Evolutionary conservation across 2,797 vertebrate species (phyloP).

Genomic region (Acropternis orthonyx): DNA sequence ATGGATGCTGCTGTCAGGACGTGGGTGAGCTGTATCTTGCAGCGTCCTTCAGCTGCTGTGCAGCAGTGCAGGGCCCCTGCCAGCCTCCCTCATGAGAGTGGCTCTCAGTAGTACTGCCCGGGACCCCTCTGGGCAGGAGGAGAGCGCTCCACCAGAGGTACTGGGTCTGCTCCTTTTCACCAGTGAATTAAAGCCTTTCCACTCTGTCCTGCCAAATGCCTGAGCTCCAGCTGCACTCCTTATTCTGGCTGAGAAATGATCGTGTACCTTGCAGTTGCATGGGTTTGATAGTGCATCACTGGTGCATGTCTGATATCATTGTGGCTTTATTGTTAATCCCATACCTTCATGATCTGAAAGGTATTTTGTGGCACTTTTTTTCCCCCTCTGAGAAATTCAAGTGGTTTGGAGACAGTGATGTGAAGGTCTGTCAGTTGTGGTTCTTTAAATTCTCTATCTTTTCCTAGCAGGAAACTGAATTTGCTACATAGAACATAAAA

Average conservation of each 20-base stretch:
- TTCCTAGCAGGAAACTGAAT: neutral
- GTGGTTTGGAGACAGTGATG: neutral
- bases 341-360: neutral
- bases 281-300: neutral
- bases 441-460: neutral
- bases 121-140: neutral
- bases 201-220: neutral
- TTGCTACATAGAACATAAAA: neutral
- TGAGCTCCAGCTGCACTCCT: neutral
- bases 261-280: fast-evolving
- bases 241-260: neutral
- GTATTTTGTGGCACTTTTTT: neutral
- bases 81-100: neutral
- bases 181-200: neutral
- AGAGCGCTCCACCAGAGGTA: fast-evolving
- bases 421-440: neutral
- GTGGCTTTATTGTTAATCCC: neutral
- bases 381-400: neutral
- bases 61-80: neutral
- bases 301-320: no score
- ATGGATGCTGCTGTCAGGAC: fast-evolving
- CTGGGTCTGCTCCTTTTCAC: neutral
- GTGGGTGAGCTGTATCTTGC: no score
- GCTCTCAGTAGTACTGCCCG: fast-evolving
- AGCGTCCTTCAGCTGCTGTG: neutral